Base-by-base conservation (phyloP, 2,888 invertebrate genomes). In the Nemotelus nigrinus region DNA sequence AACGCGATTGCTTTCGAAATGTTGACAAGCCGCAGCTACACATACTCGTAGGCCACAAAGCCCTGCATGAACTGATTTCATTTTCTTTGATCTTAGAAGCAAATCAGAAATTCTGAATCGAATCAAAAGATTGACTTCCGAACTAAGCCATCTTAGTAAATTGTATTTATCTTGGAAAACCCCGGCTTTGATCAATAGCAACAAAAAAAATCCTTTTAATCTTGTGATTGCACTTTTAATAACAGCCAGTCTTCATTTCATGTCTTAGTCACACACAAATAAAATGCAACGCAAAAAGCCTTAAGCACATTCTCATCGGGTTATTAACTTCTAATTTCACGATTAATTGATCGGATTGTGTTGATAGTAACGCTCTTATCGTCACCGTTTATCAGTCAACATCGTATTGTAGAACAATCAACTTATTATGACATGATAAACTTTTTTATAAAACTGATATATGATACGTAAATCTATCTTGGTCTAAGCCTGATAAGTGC, bases 401-500 rank as follows among this genome's bases (percentile, higher is more conserved):
- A 68, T 25, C 25, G 25, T 25, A 53, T 70, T 55, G 43, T 39
- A 50, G 55, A 70, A 55, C 70, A 55, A 43, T 70, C 70, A 70
- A 55, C 70, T 39, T 53, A 50, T 55, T 53, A 55, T 70, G 53
- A 55, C 43, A 43, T 41, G 70, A 70, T 53, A 70, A 70, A 25
- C 70, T 70, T 39, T 50, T 25, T 25, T 25, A 25, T 25, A 25
- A 25, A 25, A 25, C 25, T 67, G 39, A 70, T 70, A 70, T 70
- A 70, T 70, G 70, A 44, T 55, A 44, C 55, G 44, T 55, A 70
- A 70, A 70, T 70, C 70, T 55, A 70, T 55, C 70, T 55, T 70
- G 53, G 55, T 70, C 48, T 70, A 63, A 25, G 48, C 57, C 25
- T 71, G 45, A 63, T 57, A 57, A 25, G 25, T 25, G 25, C 25